A percentile compares a stretch with the other conserved stretches of the same genome.
phyloP scores from a whole-genome alignment of 2,797 vertebrate genomes.

The Emys orbicularis region DNA sequence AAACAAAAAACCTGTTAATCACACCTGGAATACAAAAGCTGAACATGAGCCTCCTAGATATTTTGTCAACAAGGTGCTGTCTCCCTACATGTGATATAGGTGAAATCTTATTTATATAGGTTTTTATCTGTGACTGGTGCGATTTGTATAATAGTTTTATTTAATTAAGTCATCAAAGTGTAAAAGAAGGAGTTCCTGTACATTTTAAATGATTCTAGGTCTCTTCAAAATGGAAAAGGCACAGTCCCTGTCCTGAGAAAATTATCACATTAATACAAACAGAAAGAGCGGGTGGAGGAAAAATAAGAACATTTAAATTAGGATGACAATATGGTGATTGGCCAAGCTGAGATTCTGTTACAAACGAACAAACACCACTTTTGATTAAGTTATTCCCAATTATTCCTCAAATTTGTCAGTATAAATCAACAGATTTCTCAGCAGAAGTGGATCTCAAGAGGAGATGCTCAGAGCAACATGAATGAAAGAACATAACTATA shows the following conservation, averaged over 20 bases:
- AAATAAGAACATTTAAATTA: not conserved
- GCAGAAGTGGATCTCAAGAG: conserved; percentile 47
- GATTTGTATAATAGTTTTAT: not conserved
- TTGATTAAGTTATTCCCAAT: conserved; percentile 9
- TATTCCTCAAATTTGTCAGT: not conserved
- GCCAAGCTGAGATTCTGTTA: conserved; percentile 12
- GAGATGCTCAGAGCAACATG: conserved; percentile 17
- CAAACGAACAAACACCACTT: not conserved
- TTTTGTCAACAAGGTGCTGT: conserved; percentile 70
- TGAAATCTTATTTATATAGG: not conserved
- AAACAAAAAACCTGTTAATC: conserved; percentile 67
- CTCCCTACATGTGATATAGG: conserved; percentile 39
- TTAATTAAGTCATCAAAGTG: not conserved
- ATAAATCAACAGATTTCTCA: conserved; percentile 66
- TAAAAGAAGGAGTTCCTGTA: not conserved
- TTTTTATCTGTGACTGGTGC: not conserved
- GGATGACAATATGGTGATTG: not conserved
- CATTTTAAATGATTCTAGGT: not conserved
- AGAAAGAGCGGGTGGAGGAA: not conserved
- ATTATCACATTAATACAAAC: not conserved
- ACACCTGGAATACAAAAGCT: conserved; percentile 70
- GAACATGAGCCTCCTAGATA: conserved; percentile 67
- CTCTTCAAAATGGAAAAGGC: not conserved
- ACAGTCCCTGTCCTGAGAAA: accelerated
- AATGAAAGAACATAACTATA: conserved; percentile 35